Conservation (phyloP, 2,888 invertebrate species). For the Plagodis dolabraria region DNA sequence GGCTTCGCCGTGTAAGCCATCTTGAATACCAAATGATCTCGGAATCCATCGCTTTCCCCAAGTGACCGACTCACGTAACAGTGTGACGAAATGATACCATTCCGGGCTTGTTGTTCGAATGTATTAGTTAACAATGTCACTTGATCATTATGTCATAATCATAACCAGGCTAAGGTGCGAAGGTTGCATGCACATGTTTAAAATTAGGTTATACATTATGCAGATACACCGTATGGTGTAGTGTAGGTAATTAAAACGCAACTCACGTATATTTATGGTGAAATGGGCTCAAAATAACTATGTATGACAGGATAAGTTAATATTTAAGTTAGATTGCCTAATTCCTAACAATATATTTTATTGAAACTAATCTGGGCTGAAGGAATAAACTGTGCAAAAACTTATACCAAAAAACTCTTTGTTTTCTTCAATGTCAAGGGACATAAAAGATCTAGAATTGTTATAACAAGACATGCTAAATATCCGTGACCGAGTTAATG, state of each 20-base stretch:
- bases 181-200: constrained; percentile 57
- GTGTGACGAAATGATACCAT: constrained; percentile 54
- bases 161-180: constrained; percentile 68
- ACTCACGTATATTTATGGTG: too few relatives aligned
- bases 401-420: background rate
- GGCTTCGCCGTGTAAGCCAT: constrained; percentile 14
- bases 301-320: too few relatives aligned
- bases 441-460: constrained; percentile 49
- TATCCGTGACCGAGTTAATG: constrained; percentile 63
- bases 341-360: too few relatives aligned
- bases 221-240: too few relatives aligned
- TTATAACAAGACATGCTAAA: constrained; percentile 46
- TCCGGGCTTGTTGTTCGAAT: constrained; percentile 39
- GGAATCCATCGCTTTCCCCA: constrained; percentile 46
- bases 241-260: too few relatives aligned
- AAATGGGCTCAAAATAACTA: too few relatives aligned
- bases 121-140: constrained; percentile 57
- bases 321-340: too few relatives aligned
- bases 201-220: too few relatives aligned
- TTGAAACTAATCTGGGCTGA: too few relatives aligned
- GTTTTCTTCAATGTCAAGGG: constrained; percentile 48
- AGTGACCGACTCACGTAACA: constrained; percentile 45
- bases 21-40: constrained; percentile 27
- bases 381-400: background rate
- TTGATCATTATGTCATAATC: constrained; percentile 50